A percentile compares a stretch with the other conserved stretches of the same genome.
These are phyloP conservation scores for Celastrina argiolus DNA, from an alignment of 2,888 invertebrate genomes.

Conservation along the genomic window DNA sequence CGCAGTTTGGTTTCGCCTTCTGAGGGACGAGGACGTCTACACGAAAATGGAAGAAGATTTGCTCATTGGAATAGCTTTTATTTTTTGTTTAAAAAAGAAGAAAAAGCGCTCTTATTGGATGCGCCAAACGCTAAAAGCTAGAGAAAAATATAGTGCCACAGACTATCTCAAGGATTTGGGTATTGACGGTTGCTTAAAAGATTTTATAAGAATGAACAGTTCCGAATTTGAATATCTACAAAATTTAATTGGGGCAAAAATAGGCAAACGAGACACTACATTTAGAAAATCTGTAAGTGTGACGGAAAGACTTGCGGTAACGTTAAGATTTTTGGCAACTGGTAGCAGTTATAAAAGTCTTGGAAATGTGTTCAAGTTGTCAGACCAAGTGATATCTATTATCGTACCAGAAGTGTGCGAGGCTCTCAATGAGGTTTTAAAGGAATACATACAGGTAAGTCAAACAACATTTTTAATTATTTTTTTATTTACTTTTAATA, in stretches of 20 bases:
- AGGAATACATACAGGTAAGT: conserved; percentile 36
- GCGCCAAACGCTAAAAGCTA: conserved; percentile 31
- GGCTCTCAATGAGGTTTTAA: conserved; percentile 35
- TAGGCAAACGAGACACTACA: conserved; percentile 31
- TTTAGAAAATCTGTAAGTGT: conserved; percentile 33
- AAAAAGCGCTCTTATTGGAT: conserved; percentile 33
- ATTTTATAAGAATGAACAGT: too few relatives aligned
- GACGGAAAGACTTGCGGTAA: conserved; percentile 34
- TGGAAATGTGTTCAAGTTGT: conserved; percentile 36
- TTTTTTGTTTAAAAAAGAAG: conserved; percentile 29
- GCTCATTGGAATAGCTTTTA: conserved; percentile 36
- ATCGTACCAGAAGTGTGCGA: conserved; percentile 38
- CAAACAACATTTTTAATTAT: conserved; percentile 34
- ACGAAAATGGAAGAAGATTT: too few relatives aligned
- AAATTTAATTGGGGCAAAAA: conserved; percentile 34
- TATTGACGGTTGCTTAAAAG: conserved; percentile 19
- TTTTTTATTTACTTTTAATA: conserved; percentile 23
- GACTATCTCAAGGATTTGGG: conserved; percentile 32
- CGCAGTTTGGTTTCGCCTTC: too few relatives aligned
- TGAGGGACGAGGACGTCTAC: too few relatives aligned
- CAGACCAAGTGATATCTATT: conserved; percentile 35
- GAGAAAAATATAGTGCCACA: conserved; percentile 33
- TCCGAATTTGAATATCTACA: conserved; percentile 35
- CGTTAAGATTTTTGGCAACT: conserved; percentile 32
- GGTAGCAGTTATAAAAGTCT: conserved; percentile 38